These are phyloP conservation scores for Heteractis magnifica DNA, from an alignment of 92 coral and sea anemone species.

Conservation along the genomic window DNA sequence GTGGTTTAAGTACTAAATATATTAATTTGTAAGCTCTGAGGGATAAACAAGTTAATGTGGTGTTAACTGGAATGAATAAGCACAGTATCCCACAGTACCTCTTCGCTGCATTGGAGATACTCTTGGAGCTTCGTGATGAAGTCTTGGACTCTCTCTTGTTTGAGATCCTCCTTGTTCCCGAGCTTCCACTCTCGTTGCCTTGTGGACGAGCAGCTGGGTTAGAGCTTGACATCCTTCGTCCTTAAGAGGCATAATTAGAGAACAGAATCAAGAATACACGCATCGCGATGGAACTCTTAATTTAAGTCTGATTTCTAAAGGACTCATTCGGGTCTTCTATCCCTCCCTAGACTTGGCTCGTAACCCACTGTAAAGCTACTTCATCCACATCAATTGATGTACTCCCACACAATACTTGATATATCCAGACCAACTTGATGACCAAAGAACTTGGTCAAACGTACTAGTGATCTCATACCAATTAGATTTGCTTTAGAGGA, in stretches of 20 bases:
- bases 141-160: slow-evolving; percentile 54
- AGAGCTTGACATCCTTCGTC: slow-evolving; percentile 27
- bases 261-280: neutral
- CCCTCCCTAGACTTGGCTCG: neutral
- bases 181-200: slow-evolving; percentile 3
- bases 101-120: slow-evolving; percentile 60
- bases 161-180: slow-evolving; percentile 3
- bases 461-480: slow-evolving; percentile 22
- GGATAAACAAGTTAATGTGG: neutral
- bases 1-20: neutral
- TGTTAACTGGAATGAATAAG: neutral
- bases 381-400: neutral
- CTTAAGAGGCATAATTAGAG: neutral
- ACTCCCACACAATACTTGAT: slow-evolving; percentile 1
- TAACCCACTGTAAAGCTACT: neutral
- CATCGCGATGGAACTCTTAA: neutral
- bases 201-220: slow-evolving; percentile 26
- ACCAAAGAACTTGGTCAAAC: neutral
- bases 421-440: slow-evolving; percentile 1
- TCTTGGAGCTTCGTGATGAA: slow-evolving; percentile 41
- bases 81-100: slow-evolving; percentile 37
- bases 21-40: neutral
- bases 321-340: slow-evolving; percentile 1
- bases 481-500: slow-evolving; percentile 11
- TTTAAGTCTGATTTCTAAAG: neutral